Evolutionary conservation across 1,140 invertebrate species (phyloP).

Genomic region (Leptestheria dahalacensis): DNA sequence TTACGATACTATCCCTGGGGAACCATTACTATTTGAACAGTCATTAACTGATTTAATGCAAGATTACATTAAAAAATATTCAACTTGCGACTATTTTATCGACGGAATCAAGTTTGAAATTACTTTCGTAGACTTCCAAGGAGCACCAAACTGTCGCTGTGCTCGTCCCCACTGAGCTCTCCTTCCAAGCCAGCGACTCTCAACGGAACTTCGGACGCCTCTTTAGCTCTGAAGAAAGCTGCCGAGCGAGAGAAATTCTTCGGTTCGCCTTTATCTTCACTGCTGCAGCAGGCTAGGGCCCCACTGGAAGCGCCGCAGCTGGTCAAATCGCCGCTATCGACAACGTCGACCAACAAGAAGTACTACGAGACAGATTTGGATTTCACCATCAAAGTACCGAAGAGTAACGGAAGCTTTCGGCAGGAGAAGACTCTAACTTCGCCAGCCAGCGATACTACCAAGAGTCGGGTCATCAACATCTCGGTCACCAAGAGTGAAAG

Average conservation of each 20-base stretch:
- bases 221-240: not conserved
- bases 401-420: slow-evolving; percentile 2
- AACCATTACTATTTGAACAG: too few relatives aligned
- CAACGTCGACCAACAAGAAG: not conserved
- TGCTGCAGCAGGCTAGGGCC: not conserved
- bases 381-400: slow-evolving; percentile 12
- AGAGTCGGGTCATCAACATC: slow-evolving; percentile 17
- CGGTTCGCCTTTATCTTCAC: not conserved
- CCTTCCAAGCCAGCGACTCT: not conserved
- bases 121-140: too few relatives aligned
- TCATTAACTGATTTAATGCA: too few relatives aligned
- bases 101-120: too few relatives aligned
- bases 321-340: not conserved
- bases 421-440: slow-evolving; percentile 6
- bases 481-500: slow-evolving; percentile 17
- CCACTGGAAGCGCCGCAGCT: too few relatives aligned
- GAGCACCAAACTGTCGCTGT: too few relatives aligned
- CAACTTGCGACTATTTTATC: too few relatives aligned
- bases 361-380: slow-evolving; percentile 14
- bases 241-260: not conserved
- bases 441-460: not conserved
- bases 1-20: too few relatives aligned
- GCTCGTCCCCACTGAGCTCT: not conserved
- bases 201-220: not conserved
- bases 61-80: too few relatives aligned